Conservation (phyloP, 2,888 invertebrate species). For the Hirtodrosophila histrioides region DNA sequence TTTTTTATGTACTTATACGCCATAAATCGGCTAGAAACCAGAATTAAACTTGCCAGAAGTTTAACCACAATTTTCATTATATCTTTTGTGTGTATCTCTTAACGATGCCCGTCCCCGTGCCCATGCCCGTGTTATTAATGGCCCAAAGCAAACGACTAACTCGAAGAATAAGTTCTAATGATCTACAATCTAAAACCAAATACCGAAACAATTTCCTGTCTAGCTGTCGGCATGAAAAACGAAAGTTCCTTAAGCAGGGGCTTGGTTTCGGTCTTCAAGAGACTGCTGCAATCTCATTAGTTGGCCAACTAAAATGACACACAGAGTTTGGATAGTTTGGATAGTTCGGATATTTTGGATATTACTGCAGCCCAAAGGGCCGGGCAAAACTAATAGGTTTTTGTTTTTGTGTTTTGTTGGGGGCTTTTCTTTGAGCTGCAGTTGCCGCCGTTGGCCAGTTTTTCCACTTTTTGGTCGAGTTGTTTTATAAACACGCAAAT, state of each 20-base stretch:
- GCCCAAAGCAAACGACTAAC: slow-evolving; percentile 25
- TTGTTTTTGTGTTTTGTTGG: slow-evolving; percentile 2
- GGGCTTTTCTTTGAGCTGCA: slow-evolving; percentile 33
- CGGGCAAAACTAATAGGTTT: slow-evolving; percentile 59
- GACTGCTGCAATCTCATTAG: slow-evolving; percentile 53
- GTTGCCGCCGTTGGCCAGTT: slow-evolving; percentile 59
- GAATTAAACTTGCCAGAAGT: slow-evolving; percentile 45
- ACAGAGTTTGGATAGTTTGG: slow-evolving; percentile 37
- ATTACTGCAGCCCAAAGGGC: slow-evolving; percentile 46
- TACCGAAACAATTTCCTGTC: slow-evolving; percentile 67
- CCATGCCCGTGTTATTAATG: slow-evolving; percentile 56
- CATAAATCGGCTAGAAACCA: too few relatives aligned
- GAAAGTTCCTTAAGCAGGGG: slow-evolving; percentile 58
- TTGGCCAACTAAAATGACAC: slow-evolving; percentile 55
- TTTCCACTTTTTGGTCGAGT: slow-evolving; percentile 53
- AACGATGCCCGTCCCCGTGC: slow-evolving; percentile 37
- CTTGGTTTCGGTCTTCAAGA: slow-evolving; percentile 15
- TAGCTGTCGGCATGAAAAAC: slow-evolving; percentile 60
- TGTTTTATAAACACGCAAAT: slow-evolving; percentile 78
- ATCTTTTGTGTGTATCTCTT: slow-evolving; percentile 20
- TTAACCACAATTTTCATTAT: slow-evolving; percentile 36
- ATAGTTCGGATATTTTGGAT: slow-evolving; percentile 1
- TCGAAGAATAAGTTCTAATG: slow-evolving; percentile 59
- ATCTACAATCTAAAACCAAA: slow-evolving; percentile 42
- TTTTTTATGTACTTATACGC: too few relatives aligned